phyloP scores from a whole-genome alignment of 2,797 vertebrate genomes.

The Limosa lapponica region DNA sequence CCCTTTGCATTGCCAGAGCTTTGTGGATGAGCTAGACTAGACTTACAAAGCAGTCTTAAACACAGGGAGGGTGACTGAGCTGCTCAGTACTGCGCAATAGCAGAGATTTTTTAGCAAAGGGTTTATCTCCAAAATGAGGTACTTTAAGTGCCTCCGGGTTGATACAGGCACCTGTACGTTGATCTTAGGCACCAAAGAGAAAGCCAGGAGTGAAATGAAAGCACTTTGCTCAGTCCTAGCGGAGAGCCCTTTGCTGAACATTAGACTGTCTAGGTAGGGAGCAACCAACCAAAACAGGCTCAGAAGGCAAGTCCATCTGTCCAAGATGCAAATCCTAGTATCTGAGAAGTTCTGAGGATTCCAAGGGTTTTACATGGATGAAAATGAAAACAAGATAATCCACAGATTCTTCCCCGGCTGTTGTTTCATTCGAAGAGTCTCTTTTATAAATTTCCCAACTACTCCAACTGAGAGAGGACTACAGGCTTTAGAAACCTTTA shows the following conservation, averaged over 20 bases:
- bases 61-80: not conserved
- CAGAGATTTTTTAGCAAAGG: not conserved
- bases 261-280: not conserved
- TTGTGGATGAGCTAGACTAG: not conserved
- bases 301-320: not conserved
- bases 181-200: not conserved
- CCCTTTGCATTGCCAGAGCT: not conserved
- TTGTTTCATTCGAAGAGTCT: not conserved
- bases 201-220: not conserved
- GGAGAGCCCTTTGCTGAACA: not conserved
- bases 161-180: not conserved
- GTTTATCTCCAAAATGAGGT: not conserved
- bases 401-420: not conserved
- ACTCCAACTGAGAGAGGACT: not conserved
- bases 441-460: not conserved
- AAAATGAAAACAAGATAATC: not conserved
- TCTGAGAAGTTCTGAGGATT: not conserved
- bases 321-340: not conserved
- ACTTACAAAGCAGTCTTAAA: not conserved
- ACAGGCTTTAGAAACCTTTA: not conserved
- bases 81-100: not conserved
- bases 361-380: not conserved
- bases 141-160: not conserved
- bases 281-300: not conserved
- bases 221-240: not conserved